These are phyloP conservation scores for Muscidifurax raptorellus DNA, from an alignment of 1,140 invertebrate species.

Conservation along the genomic window DNA sequence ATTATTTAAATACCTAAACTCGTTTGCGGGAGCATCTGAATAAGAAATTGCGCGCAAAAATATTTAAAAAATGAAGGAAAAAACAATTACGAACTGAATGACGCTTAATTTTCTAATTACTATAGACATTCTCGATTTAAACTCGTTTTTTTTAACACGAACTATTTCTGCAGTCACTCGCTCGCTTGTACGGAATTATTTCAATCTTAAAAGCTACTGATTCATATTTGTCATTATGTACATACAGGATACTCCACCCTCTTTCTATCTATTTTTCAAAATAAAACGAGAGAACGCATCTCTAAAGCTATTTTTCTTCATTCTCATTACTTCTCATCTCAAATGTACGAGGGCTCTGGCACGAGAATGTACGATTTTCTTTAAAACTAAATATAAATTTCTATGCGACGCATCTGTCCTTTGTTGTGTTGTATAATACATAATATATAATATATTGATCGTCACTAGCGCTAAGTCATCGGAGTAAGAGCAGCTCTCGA, in stretches of 20 bases:
- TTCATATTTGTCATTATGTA: constrained; percentile 51
- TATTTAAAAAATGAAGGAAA: constrained; percentile 52
- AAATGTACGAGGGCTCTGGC: constrained; percentile 5
- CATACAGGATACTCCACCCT: constrained; percentile 28
- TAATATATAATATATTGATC: constrained; percentile 45
- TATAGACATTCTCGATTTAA: constrained; percentile 16
- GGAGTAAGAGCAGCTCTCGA: constrained; percentile 29
- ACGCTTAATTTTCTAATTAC: constrained; percentile 41
- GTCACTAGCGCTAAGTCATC: constrained; percentile 17
- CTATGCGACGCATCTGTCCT: constrained; percentile 16
- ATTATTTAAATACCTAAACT: constrained; percentile 46
- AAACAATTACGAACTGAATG: constrained; percentile 42
- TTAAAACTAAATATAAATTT: constrained; percentile 39
- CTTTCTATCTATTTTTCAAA: constrained; percentile 32
- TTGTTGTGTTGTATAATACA: constrained; percentile 45
- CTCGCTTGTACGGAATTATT: constrained; percentile 42
- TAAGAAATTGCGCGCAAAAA: constrained; percentile 61
- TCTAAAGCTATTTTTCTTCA: background rate
- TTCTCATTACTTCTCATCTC: constrained; percentile 4
- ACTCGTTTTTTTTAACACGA: background rate
- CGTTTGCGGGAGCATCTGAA: constrained; percentile 32
- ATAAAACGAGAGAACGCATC: constrained; percentile 43
- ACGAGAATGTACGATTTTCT: constrained; percentile 31
- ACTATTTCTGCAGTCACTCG: background rate
- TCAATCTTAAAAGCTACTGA: constrained; percentile 44